Evolutionary conservation across 2,888 invertebrate species (phyloP), one percentile per base, ranked within the genome.

Genomic region (Drosophila antonietae): DNA sequence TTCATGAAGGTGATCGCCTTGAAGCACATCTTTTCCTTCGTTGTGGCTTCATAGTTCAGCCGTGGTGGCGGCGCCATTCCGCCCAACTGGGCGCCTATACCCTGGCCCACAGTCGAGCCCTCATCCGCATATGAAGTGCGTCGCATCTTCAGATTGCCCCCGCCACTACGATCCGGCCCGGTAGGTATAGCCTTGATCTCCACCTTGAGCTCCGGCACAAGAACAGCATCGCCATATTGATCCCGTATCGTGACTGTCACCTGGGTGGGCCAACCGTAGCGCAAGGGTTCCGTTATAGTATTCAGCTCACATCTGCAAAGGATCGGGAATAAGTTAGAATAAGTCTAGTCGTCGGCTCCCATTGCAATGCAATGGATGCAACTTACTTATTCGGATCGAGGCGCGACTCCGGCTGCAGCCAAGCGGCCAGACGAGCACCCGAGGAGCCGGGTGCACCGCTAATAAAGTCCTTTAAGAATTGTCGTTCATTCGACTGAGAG

Each of bases 1-100:
- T 97, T 93, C 98, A 99, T 98, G 92, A 98, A 97, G 15, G 97
- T 97, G 79, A 99, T 98, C 35, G 98, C 96, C 93, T 98, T 97
- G 93, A 98, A 99, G 90, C 97, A 95, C 96, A 97, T 97, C 92
- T 96, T 97, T 88, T 98, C 98, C 88, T 96, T 96, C 56, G 97
- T 94, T 0, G 97, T 97, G 1, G 97, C 95, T 92, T 97, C 97
- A 93, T 97, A 98, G 63, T 90, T 92, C 3, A 92, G 78, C 2
- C 92, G 91, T 10, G 93, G 93, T 15, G 93, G 93, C n/a, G 92
- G 91, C 10, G 90, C 81, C 33, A 93, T 81, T 0, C 92, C 92
- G 8, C 92, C 88, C 59, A 86, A 44, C 23, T 78, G 78, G 5
- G 59, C 62, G 7, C 49, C 56, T 15, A 70, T 7, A 0, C 58